phyloP scores from a whole-genome alignment of 2,888 invertebrate genomes.

The Ryuthela nishihirai region DNA sequence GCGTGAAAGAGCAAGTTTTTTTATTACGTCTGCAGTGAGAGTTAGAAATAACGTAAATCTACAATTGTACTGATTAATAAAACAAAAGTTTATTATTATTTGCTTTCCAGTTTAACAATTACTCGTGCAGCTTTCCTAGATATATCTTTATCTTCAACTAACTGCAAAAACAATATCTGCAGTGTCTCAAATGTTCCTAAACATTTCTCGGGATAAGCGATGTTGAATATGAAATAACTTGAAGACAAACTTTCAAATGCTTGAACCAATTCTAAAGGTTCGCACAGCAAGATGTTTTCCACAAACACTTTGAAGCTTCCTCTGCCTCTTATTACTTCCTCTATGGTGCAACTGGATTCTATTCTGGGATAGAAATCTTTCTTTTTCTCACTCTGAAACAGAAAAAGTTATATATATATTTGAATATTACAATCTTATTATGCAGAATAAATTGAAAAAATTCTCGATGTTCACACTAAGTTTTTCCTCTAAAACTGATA shows the following conservation, averaged over 20 bases:
- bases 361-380: constrained; percentile 5
- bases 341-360: neutral
- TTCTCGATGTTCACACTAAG: too few relatives aligned
- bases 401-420: neutral
- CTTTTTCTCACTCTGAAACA: neutral
- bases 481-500: too few relatives aligned
- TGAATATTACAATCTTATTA: neutral
- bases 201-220: constrained; percentile 7
- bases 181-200: constrained; percentile 3
- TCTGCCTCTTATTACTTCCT: constrained; percentile 1
- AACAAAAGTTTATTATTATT: too few relatives aligned
- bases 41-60: too few relatives aligned
- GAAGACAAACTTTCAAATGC: constrained; percentile 13
- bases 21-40: too few relatives aligned
- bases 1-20: too few relatives aligned
- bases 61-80: too few relatives aligned
- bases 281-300: constrained; percentile 10
- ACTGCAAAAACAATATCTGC: constrained; percentile 17
- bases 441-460: neutral
- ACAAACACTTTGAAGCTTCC: constrained; percentile 1
- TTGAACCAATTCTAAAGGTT: constrained; percentile 6
- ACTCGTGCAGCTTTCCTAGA: too few relatives aligned
- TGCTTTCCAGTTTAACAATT: too few relatives aligned
- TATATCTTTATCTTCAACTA: too few relatives aligned
- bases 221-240: constrained; percentile 25